Percentiles rank a stretch among this genome's conserved stretches.
These are phyloP conservation scores for Raja brachyura DNA, from an alignment of 2,113 vertebrate species.

Conservation along the genomic window DNA sequence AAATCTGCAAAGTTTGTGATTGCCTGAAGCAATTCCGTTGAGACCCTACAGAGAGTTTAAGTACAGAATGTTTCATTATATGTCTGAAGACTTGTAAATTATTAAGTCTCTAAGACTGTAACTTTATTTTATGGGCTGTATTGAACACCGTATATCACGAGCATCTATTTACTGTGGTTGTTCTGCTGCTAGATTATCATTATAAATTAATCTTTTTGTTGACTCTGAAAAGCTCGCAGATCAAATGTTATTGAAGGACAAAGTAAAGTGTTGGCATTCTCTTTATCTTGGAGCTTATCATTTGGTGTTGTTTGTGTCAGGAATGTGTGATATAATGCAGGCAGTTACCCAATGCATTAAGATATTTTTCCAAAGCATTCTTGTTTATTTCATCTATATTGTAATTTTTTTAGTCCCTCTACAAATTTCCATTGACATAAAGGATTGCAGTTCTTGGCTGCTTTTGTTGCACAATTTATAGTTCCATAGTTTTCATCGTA, in stretches of 20 bases:
- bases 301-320: not conserved
- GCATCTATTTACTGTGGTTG: not conserved
- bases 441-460: not conserved
- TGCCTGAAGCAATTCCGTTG: conserved; percentile 10
- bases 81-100: conserved; percentile 12
- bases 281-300: conserved; percentile 5
- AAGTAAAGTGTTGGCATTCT: not conserved
- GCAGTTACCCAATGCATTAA: not conserved
- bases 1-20: not conserved
- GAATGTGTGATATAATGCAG: not conserved
- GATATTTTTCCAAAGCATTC: not conserved
- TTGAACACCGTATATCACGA: not conserved
- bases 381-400: not conserved
- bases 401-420: not conserved
- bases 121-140: not conserved
- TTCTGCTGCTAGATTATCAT: not conserved
- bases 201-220: not conserved
- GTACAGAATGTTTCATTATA: not conserved
- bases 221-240: not conserved
- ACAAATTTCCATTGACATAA: not conserved
- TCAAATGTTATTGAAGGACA: not conserved
- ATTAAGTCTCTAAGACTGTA: not conserved
- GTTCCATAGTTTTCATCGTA: not conserved
- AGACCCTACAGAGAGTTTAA: not conserved
- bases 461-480: not conserved